These are phyloP conservation scores for Bolinopsis microptera DNA, from an alignment of 37 sponge, comb jelly and placozoan species.

Conservation along the genomic window DNA sequence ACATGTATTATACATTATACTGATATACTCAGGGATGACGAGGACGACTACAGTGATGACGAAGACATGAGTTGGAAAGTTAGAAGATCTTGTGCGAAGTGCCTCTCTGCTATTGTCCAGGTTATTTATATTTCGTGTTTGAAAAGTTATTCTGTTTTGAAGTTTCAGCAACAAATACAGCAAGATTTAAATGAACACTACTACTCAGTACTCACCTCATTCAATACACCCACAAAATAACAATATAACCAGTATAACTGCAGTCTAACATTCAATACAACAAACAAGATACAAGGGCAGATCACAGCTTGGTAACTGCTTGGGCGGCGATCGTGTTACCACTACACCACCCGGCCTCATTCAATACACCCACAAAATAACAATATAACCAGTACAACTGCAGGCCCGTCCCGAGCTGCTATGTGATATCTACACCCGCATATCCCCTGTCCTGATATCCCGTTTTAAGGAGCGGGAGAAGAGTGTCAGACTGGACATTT, in stretches of 20 bases:
- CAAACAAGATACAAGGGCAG: too few species aligned
- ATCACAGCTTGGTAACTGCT: too few species aligned
- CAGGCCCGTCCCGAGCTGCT: constrained; percentile 87
- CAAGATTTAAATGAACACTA: too few species aligned
- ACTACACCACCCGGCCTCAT: too few species aligned
- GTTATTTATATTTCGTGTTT: background rate
- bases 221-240: too few species aligned
- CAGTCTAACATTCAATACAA: too few species aligned
- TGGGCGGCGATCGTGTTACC: too few species aligned
- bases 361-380: too few species aligned
- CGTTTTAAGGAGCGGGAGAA: constrained; percentile 97
- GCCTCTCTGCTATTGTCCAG: constrained; percentile 46
- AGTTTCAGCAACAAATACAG: too few species aligned
- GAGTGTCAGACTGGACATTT: constrained; percentile 92
- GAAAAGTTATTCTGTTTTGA: background rate
- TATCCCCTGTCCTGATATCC: constrained; percentile 86
- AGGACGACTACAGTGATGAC: constrained; percentile 98
- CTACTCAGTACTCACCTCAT: background rate
- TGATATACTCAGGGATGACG: constrained; percentile 71
- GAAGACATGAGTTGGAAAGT: constrained; percentile 99
- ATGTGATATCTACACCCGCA: constrained; percentile 73
- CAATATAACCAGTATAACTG: too few species aligned
- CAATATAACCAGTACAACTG: too few species aligned
- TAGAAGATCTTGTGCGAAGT: constrained; percentile 46
- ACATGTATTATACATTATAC: background rate